Evolutionary conservation across 2,888 invertebrate genomes (phyloP).

Genomic region (Andricus curvator): DNA sequence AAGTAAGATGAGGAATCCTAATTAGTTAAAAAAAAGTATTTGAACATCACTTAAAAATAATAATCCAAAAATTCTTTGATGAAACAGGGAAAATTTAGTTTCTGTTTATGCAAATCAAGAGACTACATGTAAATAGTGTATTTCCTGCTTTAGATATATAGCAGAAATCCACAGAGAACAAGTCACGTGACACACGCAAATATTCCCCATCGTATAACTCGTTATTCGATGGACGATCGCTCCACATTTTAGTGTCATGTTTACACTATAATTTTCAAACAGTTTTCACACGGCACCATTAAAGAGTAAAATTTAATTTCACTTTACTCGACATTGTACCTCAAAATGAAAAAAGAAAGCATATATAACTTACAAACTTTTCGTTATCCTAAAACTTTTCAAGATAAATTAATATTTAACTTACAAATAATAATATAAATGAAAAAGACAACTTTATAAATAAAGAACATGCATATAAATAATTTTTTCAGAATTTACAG

Average conservation of each 20-base stretch:
- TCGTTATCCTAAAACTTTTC: too few species aligned
- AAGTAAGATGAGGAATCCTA: too few species aligned
- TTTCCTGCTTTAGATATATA: conserved; percentile 25
- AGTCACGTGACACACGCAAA: conserved; percentile 41
- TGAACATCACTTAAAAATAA: neutral
- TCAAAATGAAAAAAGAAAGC: too few species aligned
- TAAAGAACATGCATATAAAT: neutral
- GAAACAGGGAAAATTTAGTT: neutral
- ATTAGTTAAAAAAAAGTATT: neutral
- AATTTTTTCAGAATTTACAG: too few species aligned
- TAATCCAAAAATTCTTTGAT: neutral
- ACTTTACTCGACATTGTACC: neutral
- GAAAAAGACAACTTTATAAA: neutral
- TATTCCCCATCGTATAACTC: conserved; percentile 11
- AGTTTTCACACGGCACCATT: conserved; percentile 40
- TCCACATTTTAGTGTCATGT: conserved; percentile 45
- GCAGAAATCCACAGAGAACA: conserved; percentile 12
- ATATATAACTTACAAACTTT: too few species aligned
- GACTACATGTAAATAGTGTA: conserved; percentile 16
- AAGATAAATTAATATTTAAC: too few species aligned
- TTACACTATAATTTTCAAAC: conserved; percentile 41
- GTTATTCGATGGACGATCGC: conserved; percentile 28
- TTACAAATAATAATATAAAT: too few species aligned
- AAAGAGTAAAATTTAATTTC: conserved; percentile 6
- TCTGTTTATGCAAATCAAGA: neutral